Evolutionary conservation across 2,888 invertebrate genomes (phyloP), one percentile per base, ranked within the genome.

Genomic region (Drosophila meridiana): DNA sequence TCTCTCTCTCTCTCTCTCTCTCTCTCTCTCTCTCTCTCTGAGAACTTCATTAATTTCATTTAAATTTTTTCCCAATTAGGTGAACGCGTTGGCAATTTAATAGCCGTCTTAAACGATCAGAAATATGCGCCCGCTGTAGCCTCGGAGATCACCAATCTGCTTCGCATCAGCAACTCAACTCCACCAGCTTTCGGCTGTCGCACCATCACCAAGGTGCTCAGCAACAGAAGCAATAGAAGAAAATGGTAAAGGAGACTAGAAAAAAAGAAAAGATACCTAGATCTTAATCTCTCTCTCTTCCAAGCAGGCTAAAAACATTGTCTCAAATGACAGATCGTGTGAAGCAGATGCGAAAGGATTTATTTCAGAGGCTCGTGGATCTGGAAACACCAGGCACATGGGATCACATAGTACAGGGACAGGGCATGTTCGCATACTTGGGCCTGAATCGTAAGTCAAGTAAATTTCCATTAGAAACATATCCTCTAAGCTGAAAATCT

Each of bases 171-270:
- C 95, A 98, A 98, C 94, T 99, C 98, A 78, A 99, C 98, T 94
- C 98, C 99, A 78, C 98, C 99, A 3, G 96, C 96, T 88, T 98
- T 98, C 93, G 99, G 99, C 65, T 98, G 97, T 7, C 94, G 97
- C 69, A 95, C 99, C 85, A 98, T 99, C n/a, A 94, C 96, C 63
- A 95, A 95, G 70, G 96, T 98, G 34, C 94, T 99, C 26, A 95
- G 94, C 77, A 95, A 96, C 92, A 94, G 95, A 11, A 94, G 95
- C 55, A 94, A 98, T 26, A 96, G 94, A 91, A 94, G 95, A 58
- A 96, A 98, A 94, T 99, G 99, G 99, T 96, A 85, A 82, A 92
- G 26, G 3, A 14, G 14, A 8, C n/a, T 30, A 1, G 4, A 30
- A 48, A 26, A 26, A 11, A 38, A 40, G 3, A 4, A 0, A 2